Evolutionary conservation across 1,140 invertebrate species (phyloP).

Genomic region (Habropoda laboriosa): DNA sequence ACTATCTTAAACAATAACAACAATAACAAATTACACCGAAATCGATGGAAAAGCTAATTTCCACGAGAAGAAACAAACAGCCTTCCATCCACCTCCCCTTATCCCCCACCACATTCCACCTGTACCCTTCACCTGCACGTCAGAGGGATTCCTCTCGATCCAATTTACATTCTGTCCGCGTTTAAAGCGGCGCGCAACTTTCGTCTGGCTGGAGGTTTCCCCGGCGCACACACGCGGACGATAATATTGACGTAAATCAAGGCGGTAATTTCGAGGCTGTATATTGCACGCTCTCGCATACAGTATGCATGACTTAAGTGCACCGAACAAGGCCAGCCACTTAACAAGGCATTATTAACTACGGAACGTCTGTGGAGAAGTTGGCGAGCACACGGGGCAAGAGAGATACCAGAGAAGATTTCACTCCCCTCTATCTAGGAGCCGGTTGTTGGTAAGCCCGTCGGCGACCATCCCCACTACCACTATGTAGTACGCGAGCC

Average conservation of each 20-base stretch:
- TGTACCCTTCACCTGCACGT: neutral
- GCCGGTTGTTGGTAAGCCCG: no score
- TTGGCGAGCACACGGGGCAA: neutral
- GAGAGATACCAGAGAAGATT: slow-evolving; percentile 5
- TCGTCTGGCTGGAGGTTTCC: neutral
- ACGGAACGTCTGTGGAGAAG: slow-evolving; percentile 34
- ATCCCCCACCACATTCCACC: no score
- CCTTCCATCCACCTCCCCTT: no score
- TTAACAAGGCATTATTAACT: slow-evolving; percentile 55
- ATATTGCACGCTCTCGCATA: slow-evolving; percentile 31
- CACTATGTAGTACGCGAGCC: no score
- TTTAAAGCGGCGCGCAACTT: neutral
- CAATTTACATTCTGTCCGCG: neutral
- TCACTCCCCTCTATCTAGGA: neutral
- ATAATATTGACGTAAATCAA: slow-evolving; percentile 39
- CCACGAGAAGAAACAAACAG: no score
- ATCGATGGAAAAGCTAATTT: no score
- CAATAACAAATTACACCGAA: no score
- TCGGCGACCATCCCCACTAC: neutral
- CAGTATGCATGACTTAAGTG: slow-evolving; percentile 52
- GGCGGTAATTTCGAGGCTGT: slow-evolving; percentile 16
- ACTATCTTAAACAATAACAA: no score
- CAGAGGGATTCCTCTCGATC: neutral
- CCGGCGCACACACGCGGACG: neutral
- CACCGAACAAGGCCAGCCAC: slow-evolving; percentile 46